A percentile compares a stretch with the other conserved stretches of the same genome.
phyloP scores from a whole-genome alignment of 2,888 invertebrate genomes.

The Drymonia ruficornis region DNA sequence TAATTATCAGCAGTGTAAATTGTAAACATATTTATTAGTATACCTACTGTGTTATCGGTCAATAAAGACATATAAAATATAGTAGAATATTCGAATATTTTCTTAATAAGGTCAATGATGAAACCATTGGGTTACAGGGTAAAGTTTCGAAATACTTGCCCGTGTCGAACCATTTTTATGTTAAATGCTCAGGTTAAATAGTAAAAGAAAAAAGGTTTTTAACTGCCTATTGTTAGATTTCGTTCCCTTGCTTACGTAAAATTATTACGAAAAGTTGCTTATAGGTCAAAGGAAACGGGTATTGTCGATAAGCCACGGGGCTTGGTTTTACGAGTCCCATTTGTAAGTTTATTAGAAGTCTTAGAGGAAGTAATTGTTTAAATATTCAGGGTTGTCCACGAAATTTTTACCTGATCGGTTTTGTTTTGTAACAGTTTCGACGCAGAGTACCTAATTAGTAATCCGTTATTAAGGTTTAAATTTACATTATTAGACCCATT shows the following conservation, averaged over 20 bases:
- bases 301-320: conserved; percentile 27
- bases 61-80: too few relatives aligned
- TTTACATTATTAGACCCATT: too few relatives aligned
- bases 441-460: too few relatives aligned
- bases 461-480: neutral
- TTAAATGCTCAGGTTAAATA: too few relatives aligned
- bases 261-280: conserved; percentile 32
- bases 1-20: conserved; percentile 1
- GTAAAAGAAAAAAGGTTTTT: too few relatives aligned
- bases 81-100: too few relatives aligned
- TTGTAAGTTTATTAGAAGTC: conserved; percentile 26
- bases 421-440: conserved; percentile 13
- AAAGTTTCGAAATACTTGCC: too few relatives aligned
- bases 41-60: too few relatives aligned
- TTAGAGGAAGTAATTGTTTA: conserved; percentile 31
- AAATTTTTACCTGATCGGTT: conserved; percentile 19
- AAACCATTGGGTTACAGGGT: too few relatives aligned
- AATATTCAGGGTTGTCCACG: conserved; percentile 23
- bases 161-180: too few relatives aligned
- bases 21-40: too few relatives aligned
- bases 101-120: too few relatives aligned
- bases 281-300: conserved; percentile 42
- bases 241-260: conserved; percentile 36
- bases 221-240: conserved; percentile 35
- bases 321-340: conserved; percentile 27